Evolutionary conservation across 2,888 invertebrate genomes (phyloP), one percentile per base, ranked within the genome.

Genomic region (Lasius platythorax): DNA sequence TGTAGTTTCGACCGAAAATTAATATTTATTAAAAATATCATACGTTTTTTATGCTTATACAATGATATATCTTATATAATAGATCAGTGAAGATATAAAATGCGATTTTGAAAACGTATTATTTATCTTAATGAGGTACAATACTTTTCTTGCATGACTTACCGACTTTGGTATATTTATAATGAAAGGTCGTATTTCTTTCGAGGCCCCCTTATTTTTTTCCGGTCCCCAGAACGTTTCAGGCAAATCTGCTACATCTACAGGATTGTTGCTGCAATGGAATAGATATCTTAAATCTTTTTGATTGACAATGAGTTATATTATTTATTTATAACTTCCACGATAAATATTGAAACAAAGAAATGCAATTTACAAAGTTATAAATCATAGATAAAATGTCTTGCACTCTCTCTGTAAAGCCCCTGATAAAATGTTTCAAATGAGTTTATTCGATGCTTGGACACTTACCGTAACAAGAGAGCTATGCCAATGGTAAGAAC

Each of bases 161-260:
- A 97, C 97, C 95, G 96, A 95, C 92, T 96, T 95, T 0, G 96
- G 93, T 83, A 97, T 95, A 78, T 96, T 95, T 84, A 97, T 96
- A 92, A 95, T 95, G 91, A 96, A 97, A 0, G 96, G 96, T 84
- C 95, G 95, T 79, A 97, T 96, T 30, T 96, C 95, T 0, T 94
- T 92, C 91, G 97, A 96, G 33, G 95, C 91, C 5, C 64, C 84
- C 2, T 67, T 84, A 40, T 85, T 81, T 46, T 95, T 92, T 56
- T 96, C 96, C 0, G 95, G 94, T 0, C 97, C 97, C 97, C 97
- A 97, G 95, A 96, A 96, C 30, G 95, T 94, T 5, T 96, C 94
- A 0, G 95, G 86, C 30, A 93, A 82, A 30, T 87, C 84, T 0
- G 93, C 92, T 23, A 92, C 85, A 28, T 91, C 83, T 1, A 50